These are phyloP conservation scores for Gortyna flavago DNA, from an alignment of 2,888 invertebrate genomes.

Conservation along the genomic window DNA sequence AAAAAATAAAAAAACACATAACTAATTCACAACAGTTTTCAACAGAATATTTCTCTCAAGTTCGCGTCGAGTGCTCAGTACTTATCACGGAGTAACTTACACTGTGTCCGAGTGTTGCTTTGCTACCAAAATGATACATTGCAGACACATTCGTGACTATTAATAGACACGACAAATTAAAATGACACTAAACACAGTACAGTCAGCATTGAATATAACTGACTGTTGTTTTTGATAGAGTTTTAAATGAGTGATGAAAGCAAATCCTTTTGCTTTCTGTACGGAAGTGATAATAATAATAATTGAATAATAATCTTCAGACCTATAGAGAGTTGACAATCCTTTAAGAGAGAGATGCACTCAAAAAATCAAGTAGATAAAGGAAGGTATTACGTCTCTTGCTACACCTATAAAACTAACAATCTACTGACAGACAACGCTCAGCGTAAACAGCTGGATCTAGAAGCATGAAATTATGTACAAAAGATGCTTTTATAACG, in stretches of 20 bases:
- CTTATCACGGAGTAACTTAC: no score
- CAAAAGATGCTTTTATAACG: neutral
- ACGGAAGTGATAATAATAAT: no score
- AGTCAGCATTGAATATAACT: constrained; percentile 3
- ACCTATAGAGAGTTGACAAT: no score
- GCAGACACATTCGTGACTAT: constrained; percentile 49
- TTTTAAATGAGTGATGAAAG: neutral
- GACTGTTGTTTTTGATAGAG: neutral
- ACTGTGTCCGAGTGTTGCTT: constrained; percentile 12
- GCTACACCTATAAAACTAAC: neutral
- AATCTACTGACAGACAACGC: no score
- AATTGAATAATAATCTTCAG: no score
- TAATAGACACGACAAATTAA: constrained; percentile 53
- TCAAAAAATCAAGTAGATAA: neutral
- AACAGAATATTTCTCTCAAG: neutral
- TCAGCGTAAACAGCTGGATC: no score
- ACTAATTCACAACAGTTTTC: neutral
- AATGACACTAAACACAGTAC: constrained; percentile 42
- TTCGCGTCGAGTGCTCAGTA: constrained; percentile 12
- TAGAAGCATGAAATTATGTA: no score
- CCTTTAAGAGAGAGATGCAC: neutral
- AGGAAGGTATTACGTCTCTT: neutral
- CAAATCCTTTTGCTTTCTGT: no score
- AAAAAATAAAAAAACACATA: no score
- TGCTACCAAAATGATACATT: constrained; percentile 41